A percentile compares a stretch with the other conserved stretches of the same genome.
These are phyloP conservation scores for Nerophis lumbriciformis DNA, from an alignment of 2,113 vertebrate genomes.

Conservation along the genomic window DNA sequence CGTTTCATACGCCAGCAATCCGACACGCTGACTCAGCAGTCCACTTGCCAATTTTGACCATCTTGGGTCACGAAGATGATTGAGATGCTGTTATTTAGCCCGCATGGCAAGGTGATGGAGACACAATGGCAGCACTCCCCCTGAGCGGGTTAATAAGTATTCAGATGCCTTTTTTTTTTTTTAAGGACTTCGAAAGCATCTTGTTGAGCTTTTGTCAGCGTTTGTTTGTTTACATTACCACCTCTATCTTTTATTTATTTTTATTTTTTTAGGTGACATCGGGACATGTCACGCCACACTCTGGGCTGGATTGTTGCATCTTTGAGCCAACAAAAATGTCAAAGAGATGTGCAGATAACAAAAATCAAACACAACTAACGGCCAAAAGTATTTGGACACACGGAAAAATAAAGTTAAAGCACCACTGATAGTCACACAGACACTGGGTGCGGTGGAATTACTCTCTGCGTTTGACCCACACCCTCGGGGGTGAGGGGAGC, in stretches of 20 bases:
- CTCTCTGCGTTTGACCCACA: too few species aligned
- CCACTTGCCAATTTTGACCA: not conserved
- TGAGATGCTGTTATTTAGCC: not conserved
- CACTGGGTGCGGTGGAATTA: too few species aligned
- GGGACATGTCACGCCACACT: slow-evolving; percentile 16
- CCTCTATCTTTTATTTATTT: slow-evolving; percentile 21
- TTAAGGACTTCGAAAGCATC: slow-evolving; percentile 63
- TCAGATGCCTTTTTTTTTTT: slow-evolving; percentile 44
- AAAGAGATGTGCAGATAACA: not conserved
- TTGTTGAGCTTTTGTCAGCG: slow-evolving; percentile 62
- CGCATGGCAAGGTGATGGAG: slow-evolving; percentile 45
- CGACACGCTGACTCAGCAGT: slow-evolving; percentile 65
- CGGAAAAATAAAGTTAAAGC: not conserved
- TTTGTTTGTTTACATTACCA: too few species aligned
- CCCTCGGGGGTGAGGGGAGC: too few species aligned
- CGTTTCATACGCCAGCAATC: slow-evolving; percentile 66
- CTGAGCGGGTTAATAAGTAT: slow-evolving; percentile 72
- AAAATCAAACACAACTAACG: not conserved
- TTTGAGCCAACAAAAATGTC: not conserved
- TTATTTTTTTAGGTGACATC: slow-evolving; percentile 17
- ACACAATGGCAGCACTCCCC: slow-evolving; percentile 59
- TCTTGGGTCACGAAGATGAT: too few species aligned
- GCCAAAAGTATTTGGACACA: not conserved
- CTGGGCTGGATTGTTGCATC: slow-evolving; percentile 10
- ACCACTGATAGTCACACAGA: too few species aligned